A percentile compares a stretch with the other conserved stretches of the same genome.
phyloP scores from a whole-genome alignment of 2,797 vertebrate species.

The Ispidina lecontei region DNA sequence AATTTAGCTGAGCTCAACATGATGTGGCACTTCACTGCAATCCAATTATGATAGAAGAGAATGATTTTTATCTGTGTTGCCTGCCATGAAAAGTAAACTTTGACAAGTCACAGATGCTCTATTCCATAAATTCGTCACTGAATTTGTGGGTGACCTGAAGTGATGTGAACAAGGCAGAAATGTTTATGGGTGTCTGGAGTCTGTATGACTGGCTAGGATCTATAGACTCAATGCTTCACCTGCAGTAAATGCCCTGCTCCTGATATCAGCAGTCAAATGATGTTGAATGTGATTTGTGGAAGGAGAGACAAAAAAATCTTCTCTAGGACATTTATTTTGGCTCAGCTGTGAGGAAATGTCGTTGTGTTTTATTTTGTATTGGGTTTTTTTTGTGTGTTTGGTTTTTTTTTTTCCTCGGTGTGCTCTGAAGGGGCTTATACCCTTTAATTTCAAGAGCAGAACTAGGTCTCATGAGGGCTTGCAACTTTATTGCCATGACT shows the following conservation, averaged over 20 bases:
- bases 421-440: not conserved
- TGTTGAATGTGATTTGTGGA: not conserved
- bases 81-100: not conserved
- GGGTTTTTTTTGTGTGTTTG: no score
- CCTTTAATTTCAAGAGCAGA: not conserved
- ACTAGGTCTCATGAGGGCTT: fast-evolving
- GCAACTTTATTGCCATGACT: not conserved
- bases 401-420: fast-evolving
- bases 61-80: not conserved
- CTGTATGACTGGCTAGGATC: not conserved
- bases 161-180: not conserved
- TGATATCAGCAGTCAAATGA: not conserved
- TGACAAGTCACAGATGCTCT: not conserved
- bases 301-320: not conserved
- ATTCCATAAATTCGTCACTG: not conserved
- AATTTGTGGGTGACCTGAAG: not conserved
- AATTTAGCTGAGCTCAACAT: not conserved
- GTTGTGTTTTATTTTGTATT: no score
- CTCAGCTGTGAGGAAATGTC: not conserved
- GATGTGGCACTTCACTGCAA: not conserved
- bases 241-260: not conserved
- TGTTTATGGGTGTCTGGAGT: not conserved
- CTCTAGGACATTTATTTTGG: not conserved
- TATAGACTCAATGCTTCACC: not conserved
- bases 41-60: not conserved